Evolutionary conservation across 2,797 vertebrate genomes (phyloP).

Genomic region (Pseudochirops corinnae): DNA sequence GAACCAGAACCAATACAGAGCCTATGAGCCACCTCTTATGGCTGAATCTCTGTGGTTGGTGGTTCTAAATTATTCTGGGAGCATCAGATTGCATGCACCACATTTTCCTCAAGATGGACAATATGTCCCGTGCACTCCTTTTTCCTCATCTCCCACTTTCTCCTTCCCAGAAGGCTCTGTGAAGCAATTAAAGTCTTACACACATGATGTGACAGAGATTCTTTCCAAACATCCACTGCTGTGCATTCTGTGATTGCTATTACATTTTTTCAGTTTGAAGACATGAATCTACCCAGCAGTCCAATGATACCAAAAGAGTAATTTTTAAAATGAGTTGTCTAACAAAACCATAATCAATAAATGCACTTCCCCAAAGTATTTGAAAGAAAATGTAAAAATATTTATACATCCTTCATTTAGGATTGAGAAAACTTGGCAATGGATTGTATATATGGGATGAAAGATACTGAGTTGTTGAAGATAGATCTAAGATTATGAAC

Average conservation of each 20-base stretch:
- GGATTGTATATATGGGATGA: neutral
- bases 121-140: neutral
- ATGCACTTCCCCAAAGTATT: neutral
- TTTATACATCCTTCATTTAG: neutral
- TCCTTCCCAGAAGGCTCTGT: neutral
- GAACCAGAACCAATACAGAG: neutral
- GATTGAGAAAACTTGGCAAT: neutral
- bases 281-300: neutral
- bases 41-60: neutral
- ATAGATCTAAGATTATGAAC: neutral
- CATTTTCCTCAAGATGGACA: neutral
- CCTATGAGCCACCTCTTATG: neutral
- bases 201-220: neutral
- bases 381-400: conserved; percentile 10
- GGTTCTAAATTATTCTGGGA: neutral
- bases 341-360: neutral
- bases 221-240: neutral
- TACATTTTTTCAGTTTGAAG: neutral
- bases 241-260: neutral
- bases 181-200: neutral
- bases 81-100: neutral
- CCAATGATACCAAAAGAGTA: neutral
- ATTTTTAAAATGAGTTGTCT: neutral
- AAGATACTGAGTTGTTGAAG: neutral
- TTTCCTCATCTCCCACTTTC: neutral